Conservation (phyloP, 2,113 vertebrate species). For the Pygathrix nemaeus region DNA sequence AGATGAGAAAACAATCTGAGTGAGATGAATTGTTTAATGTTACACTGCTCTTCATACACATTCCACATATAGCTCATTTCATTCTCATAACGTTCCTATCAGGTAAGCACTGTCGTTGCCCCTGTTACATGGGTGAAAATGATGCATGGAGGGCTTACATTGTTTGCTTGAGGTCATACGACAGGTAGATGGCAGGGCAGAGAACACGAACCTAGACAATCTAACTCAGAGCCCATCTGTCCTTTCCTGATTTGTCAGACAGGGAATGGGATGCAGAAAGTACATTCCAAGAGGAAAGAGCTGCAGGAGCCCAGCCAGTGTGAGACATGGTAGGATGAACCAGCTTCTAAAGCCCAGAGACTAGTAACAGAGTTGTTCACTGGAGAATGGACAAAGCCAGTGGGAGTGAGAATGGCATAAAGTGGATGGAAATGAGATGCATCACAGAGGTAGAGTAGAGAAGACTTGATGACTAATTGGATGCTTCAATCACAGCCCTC, state of each 20-base stretch:
- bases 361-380: not conserved
- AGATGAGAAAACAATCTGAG: not conserved
- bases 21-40: not conserved
- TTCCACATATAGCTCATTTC: not conserved
- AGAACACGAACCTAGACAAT: not conserved
- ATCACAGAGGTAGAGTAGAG: not conserved
- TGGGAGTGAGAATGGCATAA: not conserved
- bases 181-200: not conserved
- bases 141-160: not conserved
- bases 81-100: not conserved
- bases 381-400: not conserved
- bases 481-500: conserved; percentile 12
- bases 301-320: not conserved
- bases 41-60: not conserved
- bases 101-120: not conserved
- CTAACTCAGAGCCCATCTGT: not conserved
- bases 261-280: not conserved
- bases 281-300: not conserved
- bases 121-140: conserved; percentile 4
- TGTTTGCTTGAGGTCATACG: not conserved
- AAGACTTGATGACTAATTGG: not conserved
- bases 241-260: not conserved
- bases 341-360: not conserved
- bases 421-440: not conserved
- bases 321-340: too few relatives aligned